Evolutionary conservation across 2,113 vertebrate genomes (phyloP).

Genomic region (Rana temporaria): DNA sequence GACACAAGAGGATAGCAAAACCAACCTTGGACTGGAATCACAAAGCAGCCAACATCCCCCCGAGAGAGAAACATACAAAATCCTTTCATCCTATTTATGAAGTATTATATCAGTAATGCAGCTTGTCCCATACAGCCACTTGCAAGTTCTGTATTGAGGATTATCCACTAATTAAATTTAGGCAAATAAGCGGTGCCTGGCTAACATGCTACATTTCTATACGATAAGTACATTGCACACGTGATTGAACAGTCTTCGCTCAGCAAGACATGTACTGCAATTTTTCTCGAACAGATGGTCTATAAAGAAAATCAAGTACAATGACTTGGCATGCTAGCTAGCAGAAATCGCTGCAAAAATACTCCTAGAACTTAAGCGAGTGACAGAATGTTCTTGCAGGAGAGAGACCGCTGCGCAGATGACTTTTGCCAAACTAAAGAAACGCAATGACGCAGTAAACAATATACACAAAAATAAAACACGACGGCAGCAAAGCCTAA

Average conservation of each 20-base stretch:
- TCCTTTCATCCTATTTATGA: slow-evolving; percentile 42
- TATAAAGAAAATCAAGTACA: background rate
- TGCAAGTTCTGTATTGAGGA: background rate
- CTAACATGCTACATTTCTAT: background rate
- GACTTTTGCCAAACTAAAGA: background rate
- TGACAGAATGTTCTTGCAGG: background rate
- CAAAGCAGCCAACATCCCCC: slow-evolving; percentile 4
- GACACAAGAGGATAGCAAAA: slow-evolving; percentile 9
- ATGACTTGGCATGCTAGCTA: background rate
- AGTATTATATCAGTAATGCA: slow-evolving; percentile 10
- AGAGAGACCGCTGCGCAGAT: background rate
- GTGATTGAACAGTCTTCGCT: background rate
- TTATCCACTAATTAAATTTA: background rate
- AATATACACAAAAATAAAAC: background rate
- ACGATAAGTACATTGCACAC: background rate
- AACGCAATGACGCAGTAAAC: background rate
- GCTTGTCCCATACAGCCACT: slow-evolving; percentile 3
- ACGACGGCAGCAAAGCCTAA: background rate
- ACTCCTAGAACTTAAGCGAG: background rate
- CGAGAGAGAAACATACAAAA: slow-evolving; percentile 15
- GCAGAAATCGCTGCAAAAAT: background rate
- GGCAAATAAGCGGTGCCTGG: background rate
- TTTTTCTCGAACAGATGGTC: background rate
- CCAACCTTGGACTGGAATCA: slow-evolving; percentile 15
- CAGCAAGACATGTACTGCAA: background rate